These are phyloP conservation scores for Nibea coibor DNA, from an alignment of 2,113 vertebrate genomes.

Conservation along the genomic window DNA sequence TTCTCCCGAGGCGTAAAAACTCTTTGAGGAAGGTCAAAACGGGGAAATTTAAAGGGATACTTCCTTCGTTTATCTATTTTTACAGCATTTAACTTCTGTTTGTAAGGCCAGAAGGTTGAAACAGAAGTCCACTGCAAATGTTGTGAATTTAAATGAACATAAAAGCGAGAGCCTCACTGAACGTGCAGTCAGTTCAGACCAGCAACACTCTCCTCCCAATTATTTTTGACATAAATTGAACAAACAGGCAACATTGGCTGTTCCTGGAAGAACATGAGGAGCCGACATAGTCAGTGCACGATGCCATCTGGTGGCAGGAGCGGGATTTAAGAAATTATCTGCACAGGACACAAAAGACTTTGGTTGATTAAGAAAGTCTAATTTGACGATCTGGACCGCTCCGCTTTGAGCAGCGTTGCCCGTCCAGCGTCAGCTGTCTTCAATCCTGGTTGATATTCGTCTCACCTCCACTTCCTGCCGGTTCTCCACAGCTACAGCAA, in stretches of 20 bases:
- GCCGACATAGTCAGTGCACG: not conserved
- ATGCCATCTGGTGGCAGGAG: conserved; percentile 41
- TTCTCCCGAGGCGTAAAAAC: not conserved
- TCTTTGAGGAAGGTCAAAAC: not conserved
- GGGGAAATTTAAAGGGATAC: not conserved
- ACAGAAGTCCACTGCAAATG: not conserved
- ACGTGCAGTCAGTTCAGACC: not conserved
- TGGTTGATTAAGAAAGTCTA: not conserved
- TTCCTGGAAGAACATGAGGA: not conserved
- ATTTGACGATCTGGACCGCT: not conserved
- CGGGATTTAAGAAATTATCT: not conserved
- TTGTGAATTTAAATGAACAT: not conserved
- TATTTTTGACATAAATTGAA: conserved; percentile 25
- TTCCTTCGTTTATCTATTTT: not conserved
- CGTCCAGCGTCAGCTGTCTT: conserved; percentile 20
- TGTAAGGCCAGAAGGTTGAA: not conserved
- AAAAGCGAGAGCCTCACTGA: no score
- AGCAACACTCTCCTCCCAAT: conserved; percentile 2
- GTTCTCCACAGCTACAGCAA: conserved; percentile 33
- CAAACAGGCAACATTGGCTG: conserved; percentile 9
- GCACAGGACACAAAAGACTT: not conserved
- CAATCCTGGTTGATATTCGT: conserved; percentile 60
- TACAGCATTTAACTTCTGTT: not conserved
- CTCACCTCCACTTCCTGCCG: conserved; percentile 22
- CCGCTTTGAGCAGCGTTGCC: conserved; percentile 31